Evolutionary conservation across 2,888 invertebrate genomes (phyloP).

Genomic region (Neoascia interrupta): DNA sequence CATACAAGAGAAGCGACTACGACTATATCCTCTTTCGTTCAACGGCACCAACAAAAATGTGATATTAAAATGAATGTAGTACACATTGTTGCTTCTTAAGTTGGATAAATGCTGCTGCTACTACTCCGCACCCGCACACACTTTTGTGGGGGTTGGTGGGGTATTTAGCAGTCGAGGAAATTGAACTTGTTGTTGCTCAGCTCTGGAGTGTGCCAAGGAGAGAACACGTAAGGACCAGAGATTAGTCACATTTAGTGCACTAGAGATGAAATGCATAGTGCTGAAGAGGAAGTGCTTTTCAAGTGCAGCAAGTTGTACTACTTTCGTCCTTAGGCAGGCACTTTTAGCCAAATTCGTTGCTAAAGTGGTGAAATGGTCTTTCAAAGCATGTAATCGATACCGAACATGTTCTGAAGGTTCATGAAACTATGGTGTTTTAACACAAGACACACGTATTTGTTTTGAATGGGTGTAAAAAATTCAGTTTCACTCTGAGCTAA

Average conservation of each 20-base stretch:
- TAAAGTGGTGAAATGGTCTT: no score
- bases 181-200: slow-evolving; percentile 54
- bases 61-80: slow-evolving; percentile 64
- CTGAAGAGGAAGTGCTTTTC: slow-evolving; percentile 23
- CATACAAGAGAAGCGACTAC: slow-evolving; percentile 20
- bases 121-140: no score
- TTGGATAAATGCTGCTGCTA: slow-evolving; percentile 61
- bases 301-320: slow-evolving; percentile 3
- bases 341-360: no score
- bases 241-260: slow-evolving; percentile 32
- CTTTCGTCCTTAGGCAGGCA: no score
- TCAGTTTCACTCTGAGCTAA: no score
- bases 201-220: slow-evolving; percentile 2
- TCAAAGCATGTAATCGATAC: no score
- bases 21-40: not conserved
- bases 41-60: slow-evolving; percentile 11
- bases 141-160: no score
- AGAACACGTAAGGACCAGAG: not conserved
- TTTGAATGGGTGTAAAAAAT: no score
- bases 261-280: slow-evolving; percentile 26
- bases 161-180: slow-evolving; percentile 65
- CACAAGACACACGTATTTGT: no score
- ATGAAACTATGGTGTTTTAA: no score
- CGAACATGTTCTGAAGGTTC: no score
- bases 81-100: slow-evolving; percentile 67